These are phyloP conservation scores for Coecobrya sp. DNA, from an alignment of 2,888 invertebrate genomes.

Conservation along the genomic window DNA sequence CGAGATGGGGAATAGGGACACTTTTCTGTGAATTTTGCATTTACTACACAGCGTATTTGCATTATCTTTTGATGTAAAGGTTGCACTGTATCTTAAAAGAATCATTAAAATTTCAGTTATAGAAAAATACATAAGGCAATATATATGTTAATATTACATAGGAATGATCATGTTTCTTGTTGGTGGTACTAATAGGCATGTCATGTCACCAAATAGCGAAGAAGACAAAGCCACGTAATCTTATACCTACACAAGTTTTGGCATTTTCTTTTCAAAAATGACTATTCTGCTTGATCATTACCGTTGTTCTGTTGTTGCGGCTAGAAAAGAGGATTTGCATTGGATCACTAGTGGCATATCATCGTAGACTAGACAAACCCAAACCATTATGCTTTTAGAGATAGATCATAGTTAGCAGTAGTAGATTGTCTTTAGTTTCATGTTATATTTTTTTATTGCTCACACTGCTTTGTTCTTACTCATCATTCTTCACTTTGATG, in stretches of 20 bases:
- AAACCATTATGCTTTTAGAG: no score
- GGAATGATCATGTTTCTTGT: not conserved
- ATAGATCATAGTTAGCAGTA: not conserved
- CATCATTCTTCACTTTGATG: not conserved
- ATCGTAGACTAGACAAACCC: no score
- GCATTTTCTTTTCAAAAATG: not conserved
- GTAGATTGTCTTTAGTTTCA: not conserved
- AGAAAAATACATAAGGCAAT: slow-evolving; percentile 2
- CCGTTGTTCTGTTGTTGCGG: not conserved
- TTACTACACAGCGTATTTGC: no score
- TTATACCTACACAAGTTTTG: not conserved
- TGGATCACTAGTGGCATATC: no score
- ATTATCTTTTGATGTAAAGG: not conserved
- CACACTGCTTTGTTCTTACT: not conserved
- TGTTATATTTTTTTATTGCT: not conserved
- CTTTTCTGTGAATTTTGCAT: not conserved
- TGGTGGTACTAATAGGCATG: not conserved
- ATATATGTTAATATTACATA: not conserved
- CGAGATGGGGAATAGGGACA: not conserved
- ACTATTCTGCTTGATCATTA: not conserved
- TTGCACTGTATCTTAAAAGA: not conserved
- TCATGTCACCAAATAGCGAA: not conserved
- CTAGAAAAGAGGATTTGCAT: not conserved
- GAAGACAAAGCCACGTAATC: not conserved
- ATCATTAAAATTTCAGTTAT: not conserved